Base-by-base conservation (phyloP, 2,797 vertebrate species). In the Sebastes glaucus region DNA sequence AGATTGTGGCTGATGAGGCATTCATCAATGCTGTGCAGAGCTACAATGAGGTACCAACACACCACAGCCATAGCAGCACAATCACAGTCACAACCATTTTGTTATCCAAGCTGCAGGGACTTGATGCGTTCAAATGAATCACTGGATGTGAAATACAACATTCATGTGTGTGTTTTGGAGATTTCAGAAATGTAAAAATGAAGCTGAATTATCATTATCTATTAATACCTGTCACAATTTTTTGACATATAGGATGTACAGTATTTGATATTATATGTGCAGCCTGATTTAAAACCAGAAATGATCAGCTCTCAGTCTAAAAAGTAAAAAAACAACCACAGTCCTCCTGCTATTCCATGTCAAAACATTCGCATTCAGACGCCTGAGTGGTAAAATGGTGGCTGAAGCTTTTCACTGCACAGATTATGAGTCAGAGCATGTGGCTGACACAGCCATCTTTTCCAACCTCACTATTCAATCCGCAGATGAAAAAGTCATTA, bases 21-120 rank as follows among this genome's bases (percentile, higher is more conserved):
- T 99, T 99, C 94, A 99, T 99, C 96, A 99, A 99, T 0, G 99
- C 99, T 7, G 99, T 99, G 87, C 99, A 99, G 96, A 99, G 98
- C 95, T 99, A 97, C 95, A 97, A 96, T 0, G 98, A 99, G 97
- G 99, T 99, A 97, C 52, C 18, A 55, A 80, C 70, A 28, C 53
- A 8, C 25, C 56, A 52, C 60, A 61, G 55, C 57, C 49, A 46
- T 9, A 59, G 59, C 30, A 61, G 38, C 73, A 62, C 57, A 65
- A 22, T 73, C 55, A 77, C 35, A 81, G 20, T 33, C 61, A 69
- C 7, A 75, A 32, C 22, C 52, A 53, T 67, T 74, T 71, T 76
- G 42, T 69, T 68, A 55, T 63, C 38, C 28, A 64, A 71, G 30
- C 7, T 42, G 20, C 38, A 66, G n/a, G 4, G 1, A 33, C 52